These are phyloP conservation scores for Dolichomitus sp. DNA, from an alignment of 2,888 invertebrate genomes.

Conservation along the genomic window DNA sequence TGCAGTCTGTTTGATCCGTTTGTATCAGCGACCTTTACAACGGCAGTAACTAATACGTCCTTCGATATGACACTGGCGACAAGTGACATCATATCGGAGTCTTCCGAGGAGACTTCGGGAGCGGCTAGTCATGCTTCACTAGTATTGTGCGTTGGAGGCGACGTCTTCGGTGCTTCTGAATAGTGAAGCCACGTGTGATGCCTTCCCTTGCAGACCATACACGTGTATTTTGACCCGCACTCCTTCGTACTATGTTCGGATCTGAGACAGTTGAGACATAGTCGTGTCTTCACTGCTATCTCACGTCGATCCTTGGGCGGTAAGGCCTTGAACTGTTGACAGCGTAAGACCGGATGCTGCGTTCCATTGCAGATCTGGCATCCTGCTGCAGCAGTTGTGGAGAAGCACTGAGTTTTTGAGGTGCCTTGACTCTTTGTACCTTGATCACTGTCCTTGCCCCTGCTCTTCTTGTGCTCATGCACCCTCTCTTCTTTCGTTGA, in stretches of 20 bases:
- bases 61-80: conserved; percentile 20
- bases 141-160: neutral
- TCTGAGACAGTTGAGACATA: conserved; percentile 29
- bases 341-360: neutral
- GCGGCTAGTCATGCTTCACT: neutral
- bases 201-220: conserved; percentile 2
- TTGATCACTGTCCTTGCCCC: too few relatives aligned
- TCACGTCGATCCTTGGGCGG: too few relatives aligned
- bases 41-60: conserved; percentile 22
- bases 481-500: too few relatives aligned
- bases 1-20: neutral
- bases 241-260: conserved; percentile 13
- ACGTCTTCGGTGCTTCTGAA: neutral
- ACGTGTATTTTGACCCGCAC: conserved; percentile 25
- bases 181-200: conserved; percentile 41
- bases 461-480: too few relatives aligned
- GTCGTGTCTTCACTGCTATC: too few relatives aligned
- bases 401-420: too few relatives aligned
- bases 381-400: too few relatives aligned
- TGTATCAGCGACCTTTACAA: neutral
- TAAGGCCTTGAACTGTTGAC: neutral
- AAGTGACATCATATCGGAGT: neutral
- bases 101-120: neutral
- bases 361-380: too few relatives aligned
- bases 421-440: too few relatives aligned